Evolutionary conservation across 2,888 invertebrate species (phyloP).

Genomic region (Amphimallon solstitiale): DNA sequence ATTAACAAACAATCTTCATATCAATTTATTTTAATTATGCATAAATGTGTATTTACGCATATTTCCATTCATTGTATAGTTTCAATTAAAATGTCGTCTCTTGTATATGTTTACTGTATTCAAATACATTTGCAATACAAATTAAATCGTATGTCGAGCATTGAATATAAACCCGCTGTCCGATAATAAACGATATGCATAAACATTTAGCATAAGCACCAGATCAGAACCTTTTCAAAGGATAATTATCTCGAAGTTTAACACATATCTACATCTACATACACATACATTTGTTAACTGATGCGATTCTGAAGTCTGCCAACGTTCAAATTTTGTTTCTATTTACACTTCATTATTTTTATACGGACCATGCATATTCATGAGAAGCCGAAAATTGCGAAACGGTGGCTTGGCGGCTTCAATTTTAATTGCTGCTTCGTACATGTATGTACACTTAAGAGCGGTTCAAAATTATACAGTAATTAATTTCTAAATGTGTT

Average conservation of each 20-base stretch:
- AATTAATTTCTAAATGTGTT: slow-evolving; percentile 25
- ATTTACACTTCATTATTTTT: slow-evolving; percentile 39
- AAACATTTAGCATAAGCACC: slow-evolving; percentile 32
- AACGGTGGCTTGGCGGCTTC: slow-evolving; percentile 21
- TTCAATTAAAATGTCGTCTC: slow-evolving; percentile 25
- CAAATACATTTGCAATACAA: slow-evolving; percentile 29
- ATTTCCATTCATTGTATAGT: slow-evolving; percentile 16
- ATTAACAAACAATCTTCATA: too few species aligned
- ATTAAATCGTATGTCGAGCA: slow-evolving; percentile 23
- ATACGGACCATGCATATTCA: slow-evolving; percentile 34
- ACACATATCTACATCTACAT: slow-evolving; percentile 20
- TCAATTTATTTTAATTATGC: slow-evolving; percentile 1
- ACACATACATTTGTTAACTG: slow-evolving; percentile 29
- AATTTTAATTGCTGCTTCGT: slow-evolving; percentile 31
- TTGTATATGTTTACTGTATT: slow-evolving; percentile 20
- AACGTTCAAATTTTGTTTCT: slow-evolving; percentile 36
- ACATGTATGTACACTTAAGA: slow-evolving; percentile 25
- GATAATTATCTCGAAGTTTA: slow-evolving; percentile 30
- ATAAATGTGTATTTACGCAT: slow-evolving; percentile 26
- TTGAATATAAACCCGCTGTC: slow-evolving; percentile 17
- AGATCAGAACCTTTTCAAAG: slow-evolving; percentile 31
- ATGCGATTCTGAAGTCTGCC: slow-evolving; percentile 33
- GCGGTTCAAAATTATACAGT: slow-evolving; percentile 27
- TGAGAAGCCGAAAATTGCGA: slow-evolving; percentile 29
- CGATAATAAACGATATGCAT: slow-evolving; percentile 30